phyloP scores from a whole-genome alignment of 1,140 invertebrate genomes.

The Drosophila dunni region DNA sequence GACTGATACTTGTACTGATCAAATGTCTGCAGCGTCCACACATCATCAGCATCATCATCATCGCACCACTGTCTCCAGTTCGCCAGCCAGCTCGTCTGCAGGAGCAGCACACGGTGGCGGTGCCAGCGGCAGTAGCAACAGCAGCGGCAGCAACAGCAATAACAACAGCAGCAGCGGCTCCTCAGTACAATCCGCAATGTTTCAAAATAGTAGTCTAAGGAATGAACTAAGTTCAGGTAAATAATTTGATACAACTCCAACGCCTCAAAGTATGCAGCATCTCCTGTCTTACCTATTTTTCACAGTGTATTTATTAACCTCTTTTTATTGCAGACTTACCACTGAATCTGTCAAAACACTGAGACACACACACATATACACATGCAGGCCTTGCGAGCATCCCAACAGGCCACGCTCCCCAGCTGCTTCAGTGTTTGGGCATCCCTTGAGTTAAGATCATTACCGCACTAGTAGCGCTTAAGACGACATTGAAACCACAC shows the following conservation, averaged over 20 bases:
- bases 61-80: constrained; percentile 69
- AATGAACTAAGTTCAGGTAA: constrained; percentile 84
- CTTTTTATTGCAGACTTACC: constrained; percentile 74
- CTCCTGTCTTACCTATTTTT: no score
- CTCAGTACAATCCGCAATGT: constrained; percentile 71
- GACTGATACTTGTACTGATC: constrained; percentile 76
- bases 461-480: constrained; percentile 72
- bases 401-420: constrained; percentile 35
- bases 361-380: constrained; percentile 45
- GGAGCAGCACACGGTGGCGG: constrained; percentile 37
- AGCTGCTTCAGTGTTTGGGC: constrained; percentile 70
- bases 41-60: constrained; percentile 33
- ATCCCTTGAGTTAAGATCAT: constrained; percentile 74
- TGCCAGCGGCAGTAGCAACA: constrained; percentile 42
- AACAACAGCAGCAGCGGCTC: constrained; percentile 42
- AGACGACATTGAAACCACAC: constrained; percentile 69
- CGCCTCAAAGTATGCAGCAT: no score
- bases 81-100: constrained; percentile 62
- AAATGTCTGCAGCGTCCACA: constrained; percentile 74
- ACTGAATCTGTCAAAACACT: constrained; percentile 84
- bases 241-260: no score
- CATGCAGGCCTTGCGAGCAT: constrained; percentile 5
- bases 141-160: constrained; percentile 44
- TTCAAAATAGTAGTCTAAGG: constrained; percentile 80
- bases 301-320: neutral